Conservation (phyloP, 1,140 invertebrate genomes). For the Zaprionus tsacasi region DNA sequence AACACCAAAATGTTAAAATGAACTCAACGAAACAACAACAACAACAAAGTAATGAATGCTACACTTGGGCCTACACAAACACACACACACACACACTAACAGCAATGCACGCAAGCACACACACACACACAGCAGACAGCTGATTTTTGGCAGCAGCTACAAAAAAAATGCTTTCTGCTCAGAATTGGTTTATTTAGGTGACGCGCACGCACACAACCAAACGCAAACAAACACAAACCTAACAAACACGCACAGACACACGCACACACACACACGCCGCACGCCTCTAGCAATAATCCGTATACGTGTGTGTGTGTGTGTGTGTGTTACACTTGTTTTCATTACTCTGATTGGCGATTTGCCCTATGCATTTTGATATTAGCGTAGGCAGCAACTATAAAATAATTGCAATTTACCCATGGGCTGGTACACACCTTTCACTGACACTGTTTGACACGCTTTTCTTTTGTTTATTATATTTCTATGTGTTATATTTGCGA, state of each 20-base stretch:
- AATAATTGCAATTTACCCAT: background rate
- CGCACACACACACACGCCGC: conserved; percentile 1
- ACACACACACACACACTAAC: conserved; percentile 15
- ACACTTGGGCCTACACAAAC: conserved; percentile 17
- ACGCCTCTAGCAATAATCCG: conserved; percentile 14
- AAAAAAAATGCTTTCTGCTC: conserved; percentile 36
- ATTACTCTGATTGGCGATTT: conserved; percentile 45
- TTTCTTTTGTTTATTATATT: conserved; percentile 30
- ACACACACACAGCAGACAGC: conserved; percentile 27
- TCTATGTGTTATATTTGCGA: conserved; percentile 49
- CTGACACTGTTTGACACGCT: conserved; percentile 35
- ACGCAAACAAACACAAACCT: conserved; percentile 26
- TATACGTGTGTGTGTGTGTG: background rate
- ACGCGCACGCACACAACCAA: conserved; percentile 37
- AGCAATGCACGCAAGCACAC: conserved; percentile 1
- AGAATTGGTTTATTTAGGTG: conserved; percentile 49
- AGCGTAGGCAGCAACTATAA: conserved; percentile 1
- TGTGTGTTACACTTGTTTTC: conserved; percentile 52
- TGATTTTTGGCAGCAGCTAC: conserved; percentile 42
- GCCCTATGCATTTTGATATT: conserved; percentile 33
- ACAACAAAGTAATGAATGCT: conserved; percentile 3
- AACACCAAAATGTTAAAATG: conserved; percentile 43
- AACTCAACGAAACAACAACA: conserved; percentile 20
- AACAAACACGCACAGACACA: conserved; percentile 8
- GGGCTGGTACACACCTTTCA: conserved; percentile 43